Conservation (phyloP, 2,888 invertebrate species). For the Nomada ferruginata region DNA sequence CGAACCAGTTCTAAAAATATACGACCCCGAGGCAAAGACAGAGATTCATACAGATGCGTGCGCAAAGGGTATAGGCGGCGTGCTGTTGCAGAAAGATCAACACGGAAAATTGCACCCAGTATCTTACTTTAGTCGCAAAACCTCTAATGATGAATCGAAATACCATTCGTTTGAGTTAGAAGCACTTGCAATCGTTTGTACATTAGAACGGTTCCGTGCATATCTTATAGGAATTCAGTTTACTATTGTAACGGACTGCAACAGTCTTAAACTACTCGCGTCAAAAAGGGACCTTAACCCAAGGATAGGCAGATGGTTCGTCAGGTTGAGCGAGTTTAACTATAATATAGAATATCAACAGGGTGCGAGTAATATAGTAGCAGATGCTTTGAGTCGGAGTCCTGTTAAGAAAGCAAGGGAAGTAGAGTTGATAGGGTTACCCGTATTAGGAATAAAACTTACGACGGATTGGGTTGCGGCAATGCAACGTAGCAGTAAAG, state of each 20-base stretch:
- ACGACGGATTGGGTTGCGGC: conserved; percentile 18
- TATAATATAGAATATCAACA: conserved; percentile 7
- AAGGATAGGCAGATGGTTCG: conserved; percentile 24
- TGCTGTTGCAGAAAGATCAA: not conserved
- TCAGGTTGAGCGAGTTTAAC: not conserved
- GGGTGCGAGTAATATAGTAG: not conserved
- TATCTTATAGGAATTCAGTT: conserved; percentile 15
- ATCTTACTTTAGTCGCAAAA: conserved; percentile 9
- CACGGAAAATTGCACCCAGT: not conserved
- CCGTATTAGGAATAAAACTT: not conserved
- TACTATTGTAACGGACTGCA: conserved; percentile 18
- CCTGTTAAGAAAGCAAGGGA: not conserved
- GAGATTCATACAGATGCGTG: conserved; percentile 24
- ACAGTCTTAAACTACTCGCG: conserved; percentile 6
- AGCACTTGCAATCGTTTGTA: not conserved
- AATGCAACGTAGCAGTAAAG: not conserved
- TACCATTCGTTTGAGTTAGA: conserved; percentile 4
- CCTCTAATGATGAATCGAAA: not conserved
- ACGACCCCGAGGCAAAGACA: not conserved
- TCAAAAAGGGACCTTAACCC: conserved; percentile 9
- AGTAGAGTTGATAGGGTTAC: not conserved
- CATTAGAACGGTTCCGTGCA: conserved; percentile 8
- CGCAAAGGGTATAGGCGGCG: not conserved
- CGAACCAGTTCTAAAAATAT: no score
- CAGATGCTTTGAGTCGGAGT: not conserved